Percentiles rank a stretch among this genome's conserved stretches.
phyloP scores from a whole-genome alignment of 2,113 vertebrate genomes.

The Cavia porcellus region DNA sequence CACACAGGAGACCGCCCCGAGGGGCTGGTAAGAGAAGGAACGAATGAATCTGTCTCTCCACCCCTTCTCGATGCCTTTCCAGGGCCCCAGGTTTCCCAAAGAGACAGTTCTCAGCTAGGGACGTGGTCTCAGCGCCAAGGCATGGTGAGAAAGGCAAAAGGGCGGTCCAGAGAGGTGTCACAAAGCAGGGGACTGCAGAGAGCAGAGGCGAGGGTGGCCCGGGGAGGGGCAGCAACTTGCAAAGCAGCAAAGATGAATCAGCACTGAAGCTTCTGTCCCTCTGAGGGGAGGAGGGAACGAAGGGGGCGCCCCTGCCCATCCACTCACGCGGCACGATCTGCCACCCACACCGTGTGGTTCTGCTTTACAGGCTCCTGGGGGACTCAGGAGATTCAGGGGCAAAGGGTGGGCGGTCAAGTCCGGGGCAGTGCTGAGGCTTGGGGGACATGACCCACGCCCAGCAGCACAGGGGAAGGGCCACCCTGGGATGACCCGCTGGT shows the following conservation, averaged over 20 bases:
- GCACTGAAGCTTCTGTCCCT: neutral
- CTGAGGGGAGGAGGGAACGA: rapidly evolving
- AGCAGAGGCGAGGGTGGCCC: neutral
- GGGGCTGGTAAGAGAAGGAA: neutral
- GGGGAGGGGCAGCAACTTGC: neutral
- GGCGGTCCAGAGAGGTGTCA: neutral
- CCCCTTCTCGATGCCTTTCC: rapidly evolving
- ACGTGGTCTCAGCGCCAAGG: neutral
- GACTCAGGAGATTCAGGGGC: neutral
- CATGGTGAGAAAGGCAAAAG: neutral
- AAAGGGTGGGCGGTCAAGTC: neutral
- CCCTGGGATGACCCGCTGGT: neutral
- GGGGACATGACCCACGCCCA: neutral
- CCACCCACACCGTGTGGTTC: neutral
- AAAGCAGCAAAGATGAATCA: neutral
- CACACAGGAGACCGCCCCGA: neutral
- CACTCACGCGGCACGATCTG: neutral
- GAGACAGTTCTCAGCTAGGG: neutral
- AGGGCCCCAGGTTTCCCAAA: neutral
- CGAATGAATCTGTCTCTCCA: neutral
- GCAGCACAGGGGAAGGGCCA: rapidly evolving
- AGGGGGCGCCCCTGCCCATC: neutral
- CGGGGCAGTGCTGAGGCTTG: neutral
- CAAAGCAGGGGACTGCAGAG: neutral
- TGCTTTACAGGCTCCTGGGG: neutral